Evolutionary conservation across 1,140 invertebrate genomes (phyloP).

Genomic region (Cryptotermes secundus): DNA sequence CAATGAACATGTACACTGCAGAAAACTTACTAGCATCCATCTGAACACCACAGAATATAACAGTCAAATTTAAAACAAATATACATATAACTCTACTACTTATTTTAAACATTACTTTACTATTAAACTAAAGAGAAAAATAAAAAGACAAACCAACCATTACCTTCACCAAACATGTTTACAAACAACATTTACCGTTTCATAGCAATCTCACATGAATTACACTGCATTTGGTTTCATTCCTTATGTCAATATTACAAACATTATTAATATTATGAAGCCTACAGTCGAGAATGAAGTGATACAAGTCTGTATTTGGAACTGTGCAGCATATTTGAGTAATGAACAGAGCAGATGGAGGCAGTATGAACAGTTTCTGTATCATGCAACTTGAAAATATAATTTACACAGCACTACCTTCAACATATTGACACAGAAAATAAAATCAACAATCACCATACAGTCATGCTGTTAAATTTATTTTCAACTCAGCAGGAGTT

Average conservation of each 20-base stretch:
- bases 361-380: not conserved
- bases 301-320: conserved; percentile 1
- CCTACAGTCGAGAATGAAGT: conserved; percentile 28
- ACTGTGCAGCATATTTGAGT: conserved; percentile 24
- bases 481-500: not conserved
- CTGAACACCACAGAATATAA: not conserved
- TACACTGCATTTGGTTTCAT: conserved; percentile 23
- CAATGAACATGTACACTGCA: no score
- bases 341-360: not conserved
- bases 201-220: not conserved
- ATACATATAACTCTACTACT: not conserved
- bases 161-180: conserved; percentile 1
- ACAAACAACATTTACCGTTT: not conserved
- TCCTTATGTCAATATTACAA: conserved; percentile 1
- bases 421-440: not conserved
- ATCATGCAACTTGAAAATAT: not conserved
- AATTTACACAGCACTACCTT: not conserved
- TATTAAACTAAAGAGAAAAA: not conserved
- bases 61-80: conserved; percentile 8
- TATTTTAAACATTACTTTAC: not conserved
- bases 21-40: not conserved
- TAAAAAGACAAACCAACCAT: not conserved
- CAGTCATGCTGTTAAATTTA: conserved; percentile 6
- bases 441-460: not conserved
- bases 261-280: conserved; percentile 26